Conservation (phyloP, 2,888 invertebrate genomes). For the Pilophorus perplexus region DNA sequence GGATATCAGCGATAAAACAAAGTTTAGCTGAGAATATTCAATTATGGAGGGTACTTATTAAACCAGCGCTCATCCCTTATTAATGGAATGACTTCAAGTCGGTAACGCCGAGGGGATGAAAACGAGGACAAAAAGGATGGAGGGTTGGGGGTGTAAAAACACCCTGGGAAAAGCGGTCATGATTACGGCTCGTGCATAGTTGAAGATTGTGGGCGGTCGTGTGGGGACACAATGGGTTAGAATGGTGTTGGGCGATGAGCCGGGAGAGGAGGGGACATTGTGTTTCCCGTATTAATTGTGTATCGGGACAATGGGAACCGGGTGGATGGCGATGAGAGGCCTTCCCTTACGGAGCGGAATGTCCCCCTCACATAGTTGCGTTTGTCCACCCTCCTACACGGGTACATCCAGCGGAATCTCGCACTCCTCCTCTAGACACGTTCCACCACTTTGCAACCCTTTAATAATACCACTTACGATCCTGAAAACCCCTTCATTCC, state of each 20-base stretch:
- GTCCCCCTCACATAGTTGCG: constrained; percentile 8
- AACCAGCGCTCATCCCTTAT: constrained; percentile 12
- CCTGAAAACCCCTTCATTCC: no score
- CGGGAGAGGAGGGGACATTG: constrained; percentile 5
- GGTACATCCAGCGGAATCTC: no score
- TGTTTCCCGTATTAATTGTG: constrained; percentile 21
- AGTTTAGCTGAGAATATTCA: constrained; percentile 6
- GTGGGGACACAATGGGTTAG: no score
- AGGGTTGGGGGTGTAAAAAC: not conserved
- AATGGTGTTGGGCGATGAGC: no score
- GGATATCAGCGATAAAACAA: constrained; percentile 17
- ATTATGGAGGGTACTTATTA: constrained; percentile 19
- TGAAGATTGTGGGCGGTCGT: constrained; percentile 11
- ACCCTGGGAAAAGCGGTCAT: not conserved
- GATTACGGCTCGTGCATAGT: constrained; percentile 19
- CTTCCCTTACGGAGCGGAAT: not conserved
- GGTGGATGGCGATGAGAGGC: not conserved
- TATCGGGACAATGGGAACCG: not conserved
- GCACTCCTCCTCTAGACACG: no score
- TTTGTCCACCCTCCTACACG: no score
- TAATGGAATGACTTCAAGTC: not conserved
- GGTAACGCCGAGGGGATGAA: not conserved
- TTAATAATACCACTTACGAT: no score
- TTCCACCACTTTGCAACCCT: no score
- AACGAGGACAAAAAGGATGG: not conserved